phyloP scores from a whole-genome alignment of 2,888 invertebrate species.

The Parascotia fuliginaria region DNA sequence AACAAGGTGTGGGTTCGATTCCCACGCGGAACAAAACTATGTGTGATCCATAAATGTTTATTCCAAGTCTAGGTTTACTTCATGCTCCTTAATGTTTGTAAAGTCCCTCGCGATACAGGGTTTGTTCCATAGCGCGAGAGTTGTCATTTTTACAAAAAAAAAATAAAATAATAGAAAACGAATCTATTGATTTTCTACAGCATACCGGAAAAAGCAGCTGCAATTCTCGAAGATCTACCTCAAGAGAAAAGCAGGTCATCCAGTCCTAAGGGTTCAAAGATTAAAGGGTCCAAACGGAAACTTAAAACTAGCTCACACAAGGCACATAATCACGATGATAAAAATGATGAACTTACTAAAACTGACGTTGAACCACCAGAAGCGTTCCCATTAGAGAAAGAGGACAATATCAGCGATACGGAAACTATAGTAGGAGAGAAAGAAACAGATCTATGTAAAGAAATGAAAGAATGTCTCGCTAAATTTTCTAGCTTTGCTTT shows the following conservation, averaged over 20 bases:
- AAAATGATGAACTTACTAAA: constrained; percentile 48
- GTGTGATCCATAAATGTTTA: too few relatives aligned
- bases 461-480: constrained; percentile 76
- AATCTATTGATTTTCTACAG: constrained; percentile 47
- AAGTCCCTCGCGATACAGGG: too few relatives aligned
- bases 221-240: constrained; percentile 65
- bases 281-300: constrained; percentile 67
- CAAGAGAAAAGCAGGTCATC: constrained; percentile 60
- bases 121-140: too few relatives aligned
- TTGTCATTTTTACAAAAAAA: too few relatives aligned
- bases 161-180: too few relatives aligned
- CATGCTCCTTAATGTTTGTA: too few relatives aligned
- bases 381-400: constrained; percentile 69
- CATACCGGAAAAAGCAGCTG: constrained; percentile 61
- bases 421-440: constrained; percentile 62
- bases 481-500: constrained; percentile 75
- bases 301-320: too few relatives aligned
- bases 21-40: too few relatives aligned
- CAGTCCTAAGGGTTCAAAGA: constrained; percentile 52
- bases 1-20: too few relatives aligned
- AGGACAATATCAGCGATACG: constrained; percentile 63
- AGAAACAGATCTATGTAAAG: constrained; percentile 48
- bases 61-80: too few relatives aligned
- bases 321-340: too few relatives aligned
- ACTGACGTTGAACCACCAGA: constrained; percentile 70